These are phyloP conservation scores for Anoplolepis gracilipes DNA, from an alignment of 1,140 invertebrate genomes.

Conservation along the genomic window DNA sequence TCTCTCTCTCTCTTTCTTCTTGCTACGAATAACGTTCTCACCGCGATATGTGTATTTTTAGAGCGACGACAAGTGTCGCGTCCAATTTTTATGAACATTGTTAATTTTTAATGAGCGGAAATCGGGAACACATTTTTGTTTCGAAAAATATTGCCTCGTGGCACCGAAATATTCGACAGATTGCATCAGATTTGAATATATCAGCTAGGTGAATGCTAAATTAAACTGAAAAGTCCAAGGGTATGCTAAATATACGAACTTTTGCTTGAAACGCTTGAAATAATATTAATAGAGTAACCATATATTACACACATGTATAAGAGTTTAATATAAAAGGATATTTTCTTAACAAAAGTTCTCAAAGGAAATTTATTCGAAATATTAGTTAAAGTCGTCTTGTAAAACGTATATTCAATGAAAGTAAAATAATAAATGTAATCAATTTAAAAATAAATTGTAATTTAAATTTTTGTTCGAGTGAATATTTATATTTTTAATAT, in stretches of 20 bases:
- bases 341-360: neutral
- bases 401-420: neutral
- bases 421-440: neutral
- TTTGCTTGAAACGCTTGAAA: neutral
- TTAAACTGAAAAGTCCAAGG: constrained; percentile 19
- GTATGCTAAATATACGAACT: constrained; percentile 9
- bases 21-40: neutral
- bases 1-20: neutral
- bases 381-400: neutral
- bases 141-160: neutral
- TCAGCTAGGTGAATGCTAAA: neutral
- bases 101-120: constrained; percentile 8
- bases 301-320: no score
- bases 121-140: neutral
- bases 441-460: neutral
- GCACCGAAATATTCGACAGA: neutral
- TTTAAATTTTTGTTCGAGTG: neutral
- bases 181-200: neutral
- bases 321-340: neutral
- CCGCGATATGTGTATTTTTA: neutral
- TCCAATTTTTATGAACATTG: neutral
- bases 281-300: neutral
- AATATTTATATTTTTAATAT: neutral
- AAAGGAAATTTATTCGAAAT: neutral
- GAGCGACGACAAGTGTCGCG: neutral